These are phyloP conservation scores for Chascanopsetta lugubris DNA, from an alignment of 2,113 vertebrate species.

Conservation along the genomic window DNA sequence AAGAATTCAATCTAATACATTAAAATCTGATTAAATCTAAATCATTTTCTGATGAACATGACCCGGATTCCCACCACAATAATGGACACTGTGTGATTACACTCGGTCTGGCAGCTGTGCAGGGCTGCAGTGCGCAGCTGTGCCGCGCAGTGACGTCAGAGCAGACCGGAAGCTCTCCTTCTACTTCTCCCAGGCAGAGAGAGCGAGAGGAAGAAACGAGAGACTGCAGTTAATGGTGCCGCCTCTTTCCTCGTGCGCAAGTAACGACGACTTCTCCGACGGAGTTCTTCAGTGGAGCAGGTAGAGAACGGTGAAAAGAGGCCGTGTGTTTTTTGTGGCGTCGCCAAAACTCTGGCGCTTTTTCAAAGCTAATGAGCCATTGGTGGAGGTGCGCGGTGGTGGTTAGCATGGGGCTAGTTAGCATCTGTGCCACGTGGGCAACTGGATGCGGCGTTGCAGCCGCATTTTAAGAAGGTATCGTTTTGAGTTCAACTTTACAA, in stretches of 20 bases:
- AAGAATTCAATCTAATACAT: no score
- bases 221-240: no score
- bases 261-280: neutral
- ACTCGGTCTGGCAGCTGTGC: neutral
- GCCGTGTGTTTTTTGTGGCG: no score
- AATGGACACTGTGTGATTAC: no score
- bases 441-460: neutral
- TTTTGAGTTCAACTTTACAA: no score
- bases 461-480: accelerated
- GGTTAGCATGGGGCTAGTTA: constrained; percentile 39
- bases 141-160: constrained; percentile 33
- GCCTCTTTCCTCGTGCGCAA: accelerated
- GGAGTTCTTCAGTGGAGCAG: neutral
- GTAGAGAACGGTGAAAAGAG: neutral
- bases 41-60: no score
- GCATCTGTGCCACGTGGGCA: constrained; percentile 61
- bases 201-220: no score
- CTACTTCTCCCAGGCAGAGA: neutral
- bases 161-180: constrained; percentile 40
- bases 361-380: no score
- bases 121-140: neutral
- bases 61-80: no score
- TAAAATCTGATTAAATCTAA: no score
- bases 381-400: no score
- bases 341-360: no score